phyloP scores from a whole-genome alignment of 2,113 vertebrate genomes.

The Peromyscus leucopus region DNA sequence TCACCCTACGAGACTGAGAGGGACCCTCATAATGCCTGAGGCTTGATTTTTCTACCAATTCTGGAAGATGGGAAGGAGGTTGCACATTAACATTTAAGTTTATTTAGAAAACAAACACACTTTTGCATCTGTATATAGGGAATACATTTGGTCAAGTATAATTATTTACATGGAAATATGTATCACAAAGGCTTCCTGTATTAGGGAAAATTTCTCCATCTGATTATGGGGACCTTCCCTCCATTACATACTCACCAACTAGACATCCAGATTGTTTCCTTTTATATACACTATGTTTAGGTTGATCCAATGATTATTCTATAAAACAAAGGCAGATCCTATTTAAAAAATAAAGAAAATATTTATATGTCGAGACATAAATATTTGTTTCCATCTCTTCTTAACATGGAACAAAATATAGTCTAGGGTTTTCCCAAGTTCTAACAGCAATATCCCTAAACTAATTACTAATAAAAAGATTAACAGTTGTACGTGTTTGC shows the following conservation, averaged over 20 bases:
- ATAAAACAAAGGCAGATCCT: constrained; percentile 42
- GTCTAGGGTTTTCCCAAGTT: neutral
- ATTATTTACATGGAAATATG: constrained; percentile 37
- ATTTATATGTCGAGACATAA: neutral
- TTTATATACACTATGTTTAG: constrained; percentile 37
- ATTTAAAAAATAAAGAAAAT: neutral
- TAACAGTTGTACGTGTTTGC: neutral
- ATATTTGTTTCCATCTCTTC: constrained; percentile 6
- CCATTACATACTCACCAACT: neutral
- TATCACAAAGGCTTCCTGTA: neutral
- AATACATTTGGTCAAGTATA: constrained; percentile 14
- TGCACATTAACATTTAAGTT: neutral
- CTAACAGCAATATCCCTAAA: constrained; percentile 32
- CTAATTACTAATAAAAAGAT: neutral
- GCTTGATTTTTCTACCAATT: neutral
- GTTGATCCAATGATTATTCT: neutral
- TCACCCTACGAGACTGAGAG: neutral
- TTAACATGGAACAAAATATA: constrained; percentile 26
- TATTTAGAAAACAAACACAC: neutral
- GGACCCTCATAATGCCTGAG: neutral
- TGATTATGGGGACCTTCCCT: neutral
- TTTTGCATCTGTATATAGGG: neutral
- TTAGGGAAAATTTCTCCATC: neutral
- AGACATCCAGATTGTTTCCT: neutral
- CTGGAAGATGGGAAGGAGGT: neutral